Evolutionary conservation across 2,888 invertebrate genomes (phyloP).

Genomic region (Dasypolia templi): DNA sequence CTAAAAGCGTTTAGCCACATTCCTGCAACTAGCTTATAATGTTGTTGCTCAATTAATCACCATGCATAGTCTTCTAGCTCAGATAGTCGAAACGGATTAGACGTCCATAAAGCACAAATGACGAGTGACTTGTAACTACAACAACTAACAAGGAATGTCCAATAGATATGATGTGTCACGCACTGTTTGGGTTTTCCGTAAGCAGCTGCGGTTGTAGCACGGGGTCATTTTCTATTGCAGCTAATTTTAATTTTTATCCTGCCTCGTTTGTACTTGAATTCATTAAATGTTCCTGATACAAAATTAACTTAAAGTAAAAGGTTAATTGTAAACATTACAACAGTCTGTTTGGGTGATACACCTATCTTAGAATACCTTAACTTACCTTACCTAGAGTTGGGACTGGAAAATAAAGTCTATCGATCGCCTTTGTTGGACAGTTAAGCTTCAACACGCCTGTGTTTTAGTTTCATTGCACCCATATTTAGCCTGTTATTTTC

Average conservation of each 20-base stretch:
- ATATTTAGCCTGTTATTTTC: not conserved
- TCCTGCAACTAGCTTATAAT: not conserved
- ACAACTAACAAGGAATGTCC: constrained; percentile 2
- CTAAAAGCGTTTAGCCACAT: not conserved
- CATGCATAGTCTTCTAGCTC: not conserved
- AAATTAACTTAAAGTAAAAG: not conserved
- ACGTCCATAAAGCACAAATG: constrained; percentile 4
- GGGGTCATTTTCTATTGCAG: not conserved
- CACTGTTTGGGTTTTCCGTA: constrained; percentile 42
- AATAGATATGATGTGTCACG: constrained; percentile 41
- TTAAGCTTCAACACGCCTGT: not conserved
- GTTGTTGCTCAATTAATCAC: not conserved
- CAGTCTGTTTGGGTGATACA: not conserved
- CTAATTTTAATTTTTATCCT: not conserved
- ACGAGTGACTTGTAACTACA: not conserved
- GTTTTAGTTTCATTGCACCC: not conserved
- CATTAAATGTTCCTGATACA: not conserved
- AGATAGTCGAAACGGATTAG: constrained; percentile 13
- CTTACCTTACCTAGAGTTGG: not conserved
- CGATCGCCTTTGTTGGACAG: not conserved
- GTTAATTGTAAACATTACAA: not conserved
- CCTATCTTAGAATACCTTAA: no score
- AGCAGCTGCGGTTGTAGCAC: not conserved
- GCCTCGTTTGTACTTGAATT: not conserved
- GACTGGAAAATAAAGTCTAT: not conserved